Evolutionary conservation across 2,113 vertebrate species (phyloP).

Genomic region (Tupaia tana): DNA sequence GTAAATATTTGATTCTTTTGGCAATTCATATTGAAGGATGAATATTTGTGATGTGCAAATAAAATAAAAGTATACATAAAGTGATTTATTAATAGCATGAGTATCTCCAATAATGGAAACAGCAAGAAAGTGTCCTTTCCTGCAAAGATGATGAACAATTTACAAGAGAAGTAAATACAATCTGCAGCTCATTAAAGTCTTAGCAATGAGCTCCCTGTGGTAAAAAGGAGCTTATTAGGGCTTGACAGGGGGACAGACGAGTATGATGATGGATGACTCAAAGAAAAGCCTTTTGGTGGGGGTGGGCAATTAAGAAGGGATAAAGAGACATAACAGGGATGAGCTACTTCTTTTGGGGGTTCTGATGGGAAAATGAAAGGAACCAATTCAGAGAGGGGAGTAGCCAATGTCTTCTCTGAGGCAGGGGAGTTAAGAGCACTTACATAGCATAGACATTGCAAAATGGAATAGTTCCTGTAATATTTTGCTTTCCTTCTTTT

Average conservation of each 20-base stretch:
- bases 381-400: not conserved
- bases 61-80: not conserved
- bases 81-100: not conserved
- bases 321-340: accelerated
- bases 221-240: not conserved
- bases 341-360: too few relatives aligned
- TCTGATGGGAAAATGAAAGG: not conserved
- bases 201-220: not conserved
- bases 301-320: not conserved
- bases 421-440: not conserved
- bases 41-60: constrained; percentile 4
- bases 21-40: not conserved
- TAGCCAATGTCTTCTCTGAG: not conserved
- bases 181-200: not conserved
- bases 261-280: not conserved
- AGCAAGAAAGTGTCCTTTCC: not conserved
- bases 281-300: not conserved
- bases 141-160: constrained; percentile 39
- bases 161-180: constrained; percentile 6
- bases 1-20: not conserved
- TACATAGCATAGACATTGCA: not conserved
- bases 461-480: too few relatives aligned
- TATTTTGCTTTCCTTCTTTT: too few relatives aligned
- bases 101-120: constrained; percentile 10
- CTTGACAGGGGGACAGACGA: accelerated